Evolutionary conservation across 2,113 vertebrate species (phyloP).

Genomic region (Apteryx mantelli): DNA sequence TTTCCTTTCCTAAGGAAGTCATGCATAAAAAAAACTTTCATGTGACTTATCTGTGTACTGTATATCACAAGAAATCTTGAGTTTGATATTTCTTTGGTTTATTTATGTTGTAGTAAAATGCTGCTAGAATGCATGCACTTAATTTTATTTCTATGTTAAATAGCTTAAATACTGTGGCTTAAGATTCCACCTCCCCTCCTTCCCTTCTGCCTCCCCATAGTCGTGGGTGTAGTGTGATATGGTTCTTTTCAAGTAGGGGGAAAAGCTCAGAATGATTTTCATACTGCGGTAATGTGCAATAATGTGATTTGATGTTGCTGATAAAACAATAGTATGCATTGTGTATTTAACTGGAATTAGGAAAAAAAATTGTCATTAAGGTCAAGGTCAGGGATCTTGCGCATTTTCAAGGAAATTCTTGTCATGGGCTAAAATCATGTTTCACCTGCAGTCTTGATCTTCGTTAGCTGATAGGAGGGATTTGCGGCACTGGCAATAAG

Average conservation of each 20-base stretch:
- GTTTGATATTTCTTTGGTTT: constrained; percentile 26
- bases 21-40: not conserved
- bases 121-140: not conserved
- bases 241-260: not conserved
- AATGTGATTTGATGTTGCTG: not conserved
- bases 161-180: not conserved
- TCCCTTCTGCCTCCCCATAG: not conserved
- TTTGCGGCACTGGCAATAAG: constrained; percentile 78
- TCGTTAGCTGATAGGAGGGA: constrained; percentile 71
- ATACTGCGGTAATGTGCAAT: not conserved
- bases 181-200: not conserved
- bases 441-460: constrained; percentile 73
- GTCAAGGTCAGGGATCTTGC: constrained; percentile 70
- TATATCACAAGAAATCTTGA: not conserved
- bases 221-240: not conserved
- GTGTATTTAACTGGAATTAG: not conserved
- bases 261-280: not conserved
- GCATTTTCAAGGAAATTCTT: not conserved
- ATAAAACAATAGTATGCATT: accelerated
- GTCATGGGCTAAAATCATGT: not conserved
- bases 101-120: constrained; percentile 33
- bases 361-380: not conserved
- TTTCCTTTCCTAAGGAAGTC: not conserved
- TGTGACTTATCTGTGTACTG: not conserved
- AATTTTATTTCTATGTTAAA: not conserved